phyloP scores from a whole-genome alignment of 2,797 vertebrate species.

The Tinamus major region DNA sequence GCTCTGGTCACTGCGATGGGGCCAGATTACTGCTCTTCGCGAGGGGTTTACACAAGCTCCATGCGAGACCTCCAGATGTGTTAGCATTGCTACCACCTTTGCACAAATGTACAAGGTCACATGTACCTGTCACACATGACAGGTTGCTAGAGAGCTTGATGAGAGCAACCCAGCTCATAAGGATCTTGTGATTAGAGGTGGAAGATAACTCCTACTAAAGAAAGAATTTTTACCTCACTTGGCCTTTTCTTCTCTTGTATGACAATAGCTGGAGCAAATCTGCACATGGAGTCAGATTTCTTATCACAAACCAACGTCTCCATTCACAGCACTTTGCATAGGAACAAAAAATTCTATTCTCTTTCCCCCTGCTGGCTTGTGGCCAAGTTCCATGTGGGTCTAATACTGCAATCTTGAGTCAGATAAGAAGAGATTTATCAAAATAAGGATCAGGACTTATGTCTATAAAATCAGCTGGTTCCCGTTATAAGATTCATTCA shows the following conservation, averaged over 20 bases:
- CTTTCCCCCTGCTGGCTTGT: constrained; percentile 15
- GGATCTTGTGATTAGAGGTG: background rate
- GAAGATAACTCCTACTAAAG: background rate
- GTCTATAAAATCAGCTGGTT: constrained; percentile 68
- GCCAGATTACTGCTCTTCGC: background rate
- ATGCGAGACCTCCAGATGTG: background rate
- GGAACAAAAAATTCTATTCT: background rate
- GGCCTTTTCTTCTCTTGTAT: background rate
- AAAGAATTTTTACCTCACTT: constrained; percentile 38
- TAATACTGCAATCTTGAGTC: constrained; percentile 54
- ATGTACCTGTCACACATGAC: background rate
- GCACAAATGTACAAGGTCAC: background rate
- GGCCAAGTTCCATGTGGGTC: constrained; percentile 65
- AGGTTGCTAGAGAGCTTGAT: background rate
- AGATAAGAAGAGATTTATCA: constrained; percentile 65
- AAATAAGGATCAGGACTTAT: constrained; percentile 53
- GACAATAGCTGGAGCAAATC: constrained; percentile 35
- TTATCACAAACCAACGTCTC: constrained; percentile 55
- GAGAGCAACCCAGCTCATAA: accelerated
- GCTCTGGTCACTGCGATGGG: background rate
- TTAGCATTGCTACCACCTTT: background rate
- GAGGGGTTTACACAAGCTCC: accelerated
- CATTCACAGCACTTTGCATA: background rate
- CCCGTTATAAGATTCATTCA: constrained; percentile 67
- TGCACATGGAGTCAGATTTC: constrained; percentile 31